Percentiles rank a stretch among this genome's conserved stretches.
These are phyloP conservation scores for Picathartes gymnocephalus DNA, from an alignment of 2,113 vertebrate species.

Conservation along the genomic window DNA sequence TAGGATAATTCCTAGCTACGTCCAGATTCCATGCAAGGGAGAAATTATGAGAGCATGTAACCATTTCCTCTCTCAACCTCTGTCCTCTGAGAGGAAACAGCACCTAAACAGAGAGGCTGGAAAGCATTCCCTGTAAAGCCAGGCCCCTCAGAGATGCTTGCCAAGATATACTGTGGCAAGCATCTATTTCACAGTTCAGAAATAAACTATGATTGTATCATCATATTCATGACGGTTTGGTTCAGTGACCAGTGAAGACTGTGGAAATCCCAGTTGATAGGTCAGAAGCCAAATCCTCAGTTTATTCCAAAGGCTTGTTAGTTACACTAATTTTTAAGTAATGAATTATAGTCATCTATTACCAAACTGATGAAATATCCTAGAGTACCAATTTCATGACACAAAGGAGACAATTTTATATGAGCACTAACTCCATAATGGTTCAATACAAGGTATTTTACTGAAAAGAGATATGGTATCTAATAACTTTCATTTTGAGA, in stretches of 20 bases:
- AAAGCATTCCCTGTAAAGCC: not conserved
- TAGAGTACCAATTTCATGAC: not conserved
- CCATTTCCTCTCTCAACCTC: not conserved
- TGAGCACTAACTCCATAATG: not conserved
- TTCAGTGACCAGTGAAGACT: not conserved
- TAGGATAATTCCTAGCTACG: not conserved
- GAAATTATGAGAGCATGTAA: not conserved
- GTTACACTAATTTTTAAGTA: not conserved
- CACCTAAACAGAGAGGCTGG: not conserved
- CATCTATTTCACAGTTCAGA: not conserved
- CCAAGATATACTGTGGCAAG: not conserved
- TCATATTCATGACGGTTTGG: not conserved
- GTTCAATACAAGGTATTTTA: not conserved
- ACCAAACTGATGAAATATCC: not conserved
- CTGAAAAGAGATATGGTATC: not conserved
- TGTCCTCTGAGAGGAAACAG: not conserved
- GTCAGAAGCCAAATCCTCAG: not conserved
- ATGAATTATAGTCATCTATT: not conserved
- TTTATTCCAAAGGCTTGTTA: not conserved
- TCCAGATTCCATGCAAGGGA: not conserved
- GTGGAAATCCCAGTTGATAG: not conserved
- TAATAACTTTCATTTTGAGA: not conserved
- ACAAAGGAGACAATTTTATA: not conserved
- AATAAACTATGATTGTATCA: not conserved
- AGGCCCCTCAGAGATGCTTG: not conserved